Evolutionary conservation across 2,888 invertebrate species (phyloP).

Genomic region (Chloroclystis v-ata): DNA sequence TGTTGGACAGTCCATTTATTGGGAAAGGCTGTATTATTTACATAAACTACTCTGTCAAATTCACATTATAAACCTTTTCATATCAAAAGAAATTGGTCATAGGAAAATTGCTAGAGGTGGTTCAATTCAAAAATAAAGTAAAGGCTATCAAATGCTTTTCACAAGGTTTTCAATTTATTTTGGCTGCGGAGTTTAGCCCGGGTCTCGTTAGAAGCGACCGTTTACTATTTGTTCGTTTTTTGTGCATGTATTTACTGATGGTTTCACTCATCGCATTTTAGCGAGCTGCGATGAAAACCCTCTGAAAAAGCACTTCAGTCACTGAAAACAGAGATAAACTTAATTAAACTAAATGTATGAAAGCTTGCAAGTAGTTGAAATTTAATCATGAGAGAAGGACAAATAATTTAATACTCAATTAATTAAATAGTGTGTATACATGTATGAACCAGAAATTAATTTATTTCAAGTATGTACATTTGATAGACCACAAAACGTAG

Average conservation of each 20-base stretch:
- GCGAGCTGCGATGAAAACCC: conserved; percentile 15
- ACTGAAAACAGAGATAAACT: conserved; percentile 5
- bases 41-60: neutral
- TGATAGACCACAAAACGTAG: neutral
- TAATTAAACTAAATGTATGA: neutral
- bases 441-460: too few relatives aligned
- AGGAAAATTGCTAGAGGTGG: too few relatives aligned
- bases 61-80: too few relatives aligned
- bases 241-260: conserved; percentile 7
- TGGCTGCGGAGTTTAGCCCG: conserved; percentile 1
- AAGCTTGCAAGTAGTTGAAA: neutral
- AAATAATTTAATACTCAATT: too few relatives aligned
- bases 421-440: too few relatives aligned
- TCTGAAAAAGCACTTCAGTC: conserved; percentile 9
- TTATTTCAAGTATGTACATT: too few relatives aligned
- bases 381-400: too few relatives aligned
- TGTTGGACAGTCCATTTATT: too few relatives aligned
- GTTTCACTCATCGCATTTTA: conserved; percentile 9
- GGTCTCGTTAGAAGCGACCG: conserved; percentile 9
- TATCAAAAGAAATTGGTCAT: too few relatives aligned
- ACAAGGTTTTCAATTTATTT: conserved; percentile 7
- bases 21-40: too few relatives aligned
- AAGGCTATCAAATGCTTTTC: conserved; percentile 1
- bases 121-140: conserved; percentile 2
- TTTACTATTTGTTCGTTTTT: conserved; percentile 5